phyloP scores from a whole-genome alignment of 1,140 invertebrate species.

The Apis florea region DNA sequence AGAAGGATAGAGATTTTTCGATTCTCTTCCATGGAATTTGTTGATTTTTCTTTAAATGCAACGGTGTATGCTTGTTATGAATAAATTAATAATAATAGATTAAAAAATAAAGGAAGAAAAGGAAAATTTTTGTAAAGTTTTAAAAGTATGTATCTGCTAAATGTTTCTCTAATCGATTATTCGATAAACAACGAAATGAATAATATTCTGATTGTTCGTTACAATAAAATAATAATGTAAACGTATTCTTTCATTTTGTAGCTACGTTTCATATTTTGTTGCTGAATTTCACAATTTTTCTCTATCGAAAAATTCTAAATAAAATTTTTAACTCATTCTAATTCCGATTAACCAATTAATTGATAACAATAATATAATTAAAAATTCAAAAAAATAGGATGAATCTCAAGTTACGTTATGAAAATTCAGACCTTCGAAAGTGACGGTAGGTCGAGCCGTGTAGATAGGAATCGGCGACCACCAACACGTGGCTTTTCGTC shows the following conservation, averaged over 20 bases:
- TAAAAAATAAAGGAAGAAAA: not conserved
- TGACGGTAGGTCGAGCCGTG: conserved; percentile 85
- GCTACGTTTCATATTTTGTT: not conserved
- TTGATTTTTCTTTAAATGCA: too few species aligned
- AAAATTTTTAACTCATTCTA: too few species aligned
- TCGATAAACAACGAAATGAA: not conserved
- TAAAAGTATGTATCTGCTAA: not conserved
- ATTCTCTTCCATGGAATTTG: too few species aligned
- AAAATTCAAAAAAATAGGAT: not conserved
- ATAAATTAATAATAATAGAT: not conserved
- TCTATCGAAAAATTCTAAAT: too few species aligned
- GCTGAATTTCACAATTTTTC: too few species aligned
- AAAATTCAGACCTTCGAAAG: conserved; percentile 86
- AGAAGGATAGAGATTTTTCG: too few species aligned
- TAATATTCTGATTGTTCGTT: not conserved
- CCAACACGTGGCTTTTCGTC: conserved; percentile 77
- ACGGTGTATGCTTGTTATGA: too few species aligned
- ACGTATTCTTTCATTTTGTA: not conserved
- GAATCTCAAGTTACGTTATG: not conserved
- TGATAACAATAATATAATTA: not conserved
- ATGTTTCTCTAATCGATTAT: not conserved
- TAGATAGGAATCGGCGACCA: conserved; percentile 80
- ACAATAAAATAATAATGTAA: not conserved
- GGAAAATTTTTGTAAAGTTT: not conserved
- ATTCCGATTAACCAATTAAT: not conserved